phyloP scores from a whole-genome alignment of 2,113 vertebrate genomes.

The Paralichthys olivaceus region DNA sequence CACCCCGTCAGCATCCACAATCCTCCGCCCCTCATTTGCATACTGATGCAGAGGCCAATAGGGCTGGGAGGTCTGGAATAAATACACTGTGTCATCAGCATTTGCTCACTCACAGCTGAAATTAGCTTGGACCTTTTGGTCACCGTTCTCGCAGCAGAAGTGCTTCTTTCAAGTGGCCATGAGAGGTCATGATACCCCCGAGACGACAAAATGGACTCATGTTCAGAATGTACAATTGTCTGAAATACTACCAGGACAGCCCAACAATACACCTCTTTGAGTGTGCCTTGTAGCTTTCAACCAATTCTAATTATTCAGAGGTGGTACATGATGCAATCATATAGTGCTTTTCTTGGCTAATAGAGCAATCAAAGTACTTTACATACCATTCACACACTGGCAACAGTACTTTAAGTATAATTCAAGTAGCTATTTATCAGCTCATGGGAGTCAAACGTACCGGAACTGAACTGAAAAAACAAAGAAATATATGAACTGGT shows the following conservation, averaged over 20 bases:
- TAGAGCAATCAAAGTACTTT: not conserved
- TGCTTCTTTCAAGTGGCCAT: conserved; percentile 68
- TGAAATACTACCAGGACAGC: not conserved
- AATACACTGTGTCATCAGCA: conserved; percentile 75
- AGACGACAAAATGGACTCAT: conserved; percentile 45
- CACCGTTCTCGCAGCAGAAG: conserved; percentile 39
- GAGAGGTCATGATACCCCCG: conserved; percentile 41
- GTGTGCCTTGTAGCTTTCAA: no score
- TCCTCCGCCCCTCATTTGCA: conserved; percentile 75
- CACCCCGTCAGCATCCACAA: conserved; percentile 63
- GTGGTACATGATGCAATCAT: no score
- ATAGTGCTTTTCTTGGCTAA: no score
- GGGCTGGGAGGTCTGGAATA: conserved; percentile 73
- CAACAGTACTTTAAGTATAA: not conserved
- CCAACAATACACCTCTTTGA: no score
- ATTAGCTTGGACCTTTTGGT: conserved; percentile 74
- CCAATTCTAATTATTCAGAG: no score
- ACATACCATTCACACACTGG: not conserved
- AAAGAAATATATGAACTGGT: not conserved
- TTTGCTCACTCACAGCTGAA: conserved; percentile 69
- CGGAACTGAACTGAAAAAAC: not conserved
- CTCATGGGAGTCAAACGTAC: not conserved
- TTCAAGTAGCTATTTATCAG: not conserved
- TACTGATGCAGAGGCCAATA: conserved; percentile 77
- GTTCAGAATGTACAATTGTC: conserved; percentile 31